These are phyloP conservation scores for Paradisaea rubra DNA, from an alignment of 2,113 vertebrate species.

Conservation along the genomic window DNA sequence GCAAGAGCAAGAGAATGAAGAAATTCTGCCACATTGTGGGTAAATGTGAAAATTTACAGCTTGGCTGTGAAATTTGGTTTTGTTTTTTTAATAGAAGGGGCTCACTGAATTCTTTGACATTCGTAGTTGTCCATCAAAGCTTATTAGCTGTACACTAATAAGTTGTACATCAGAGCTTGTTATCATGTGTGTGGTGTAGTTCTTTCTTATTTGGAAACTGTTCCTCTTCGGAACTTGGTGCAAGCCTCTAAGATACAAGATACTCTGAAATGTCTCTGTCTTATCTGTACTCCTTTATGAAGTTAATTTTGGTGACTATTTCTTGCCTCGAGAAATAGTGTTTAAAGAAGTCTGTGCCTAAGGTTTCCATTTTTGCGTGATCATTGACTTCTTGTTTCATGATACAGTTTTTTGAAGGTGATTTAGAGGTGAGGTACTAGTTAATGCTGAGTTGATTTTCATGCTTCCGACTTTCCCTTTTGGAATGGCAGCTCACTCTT, in stretches of 20 bases:
- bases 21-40: not conserved
- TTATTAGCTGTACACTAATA: not conserved
- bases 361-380: not conserved
- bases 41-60: not conserved
- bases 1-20: not conserved
- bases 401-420: not conserved
- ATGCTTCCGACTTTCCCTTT: not conserved
- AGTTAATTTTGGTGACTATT: not conserved
- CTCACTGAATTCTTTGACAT: not conserved
- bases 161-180: not conserved
- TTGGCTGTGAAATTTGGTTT: not conserved
- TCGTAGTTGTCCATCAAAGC: rapidly evolving
- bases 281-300: not conserved
- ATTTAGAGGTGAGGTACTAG: not conserved
- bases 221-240: not conserved
- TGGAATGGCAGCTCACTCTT: not conserved
- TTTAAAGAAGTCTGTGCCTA: not conserved
- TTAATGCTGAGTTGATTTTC: not conserved
- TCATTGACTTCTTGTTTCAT: not conserved
- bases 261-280: not conserved
- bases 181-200: not conserved
- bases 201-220: not conserved
- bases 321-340: not conserved
- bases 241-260: not conserved
- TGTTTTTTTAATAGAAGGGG: not conserved